Evolutionary conservation across 2,113 vertebrate genomes (phyloP).

Genomic region (Cyphomyrus discorhynchus): DNA sequence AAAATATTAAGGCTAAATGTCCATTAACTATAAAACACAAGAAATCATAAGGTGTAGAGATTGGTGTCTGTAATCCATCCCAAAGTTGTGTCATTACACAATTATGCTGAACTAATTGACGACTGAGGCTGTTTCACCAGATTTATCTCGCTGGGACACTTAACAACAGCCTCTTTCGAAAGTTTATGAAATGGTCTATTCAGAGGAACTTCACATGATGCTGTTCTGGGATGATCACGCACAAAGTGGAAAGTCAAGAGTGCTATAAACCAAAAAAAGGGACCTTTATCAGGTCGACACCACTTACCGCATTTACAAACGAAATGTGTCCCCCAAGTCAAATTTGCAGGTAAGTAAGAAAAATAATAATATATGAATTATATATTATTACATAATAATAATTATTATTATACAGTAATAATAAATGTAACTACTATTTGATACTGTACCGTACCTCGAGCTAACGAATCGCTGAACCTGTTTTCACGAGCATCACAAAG

Average conservation of each 20-base stretch:
- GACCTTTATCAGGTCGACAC: neutral
- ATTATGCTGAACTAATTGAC: conserved; percentile 12
- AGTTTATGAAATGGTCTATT: conserved; percentile 9
- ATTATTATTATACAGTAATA: neutral
- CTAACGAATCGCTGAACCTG: neutral
- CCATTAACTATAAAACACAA: neutral
- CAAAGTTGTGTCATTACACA: neutral
- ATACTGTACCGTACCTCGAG: neutral
- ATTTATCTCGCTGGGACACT: neutral
- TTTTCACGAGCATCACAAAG: neutral
- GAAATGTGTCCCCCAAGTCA: neutral
- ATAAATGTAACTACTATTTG: neutral
- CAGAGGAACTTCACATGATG: neutral
- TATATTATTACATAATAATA: too few species aligned
- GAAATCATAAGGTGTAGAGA: neutral
- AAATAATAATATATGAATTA: neutral
- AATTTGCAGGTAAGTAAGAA: neutral
- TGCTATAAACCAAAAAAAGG: neutral
- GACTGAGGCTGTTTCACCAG: neutral
- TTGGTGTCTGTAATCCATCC: neutral
- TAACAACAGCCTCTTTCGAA: conserved; percentile 1
- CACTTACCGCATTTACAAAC: neutral
- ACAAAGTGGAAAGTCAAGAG: neutral
- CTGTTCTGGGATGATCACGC: neutral
- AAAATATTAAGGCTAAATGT: neutral